Evolutionary conservation across 2,797 vertebrate species (phyloP), one percentile per base, ranked within the genome.

Genomic region (Enteromius treurensis): DNA sequence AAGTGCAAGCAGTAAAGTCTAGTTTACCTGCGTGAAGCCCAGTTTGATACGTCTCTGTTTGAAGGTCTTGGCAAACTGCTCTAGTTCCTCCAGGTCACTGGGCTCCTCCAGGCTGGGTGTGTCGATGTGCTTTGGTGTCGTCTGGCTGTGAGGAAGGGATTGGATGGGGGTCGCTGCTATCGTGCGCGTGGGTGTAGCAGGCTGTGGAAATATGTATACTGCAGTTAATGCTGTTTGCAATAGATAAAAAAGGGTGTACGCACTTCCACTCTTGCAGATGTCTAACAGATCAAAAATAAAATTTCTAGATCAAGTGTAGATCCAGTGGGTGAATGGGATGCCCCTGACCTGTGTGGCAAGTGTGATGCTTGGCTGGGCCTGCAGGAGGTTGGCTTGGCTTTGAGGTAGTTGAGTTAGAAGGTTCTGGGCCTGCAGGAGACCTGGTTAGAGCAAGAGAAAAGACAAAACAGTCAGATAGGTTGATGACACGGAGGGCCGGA

Each of bases 341-440:
- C 11, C 62, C 87, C 95, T 90, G 86, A 99, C 98, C 97, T 99
- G 97, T 92, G 97, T 96, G 91, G 96, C 93, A 92, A 99, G 97
- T 92, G 96, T 96, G 94, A 99, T 97, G 96, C 96, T 98, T 94
- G 96, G 96, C 96, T 98, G 98, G 93, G 96, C 96, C 92, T 97
- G 96, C 93, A 98, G 97, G 96, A 98, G 98, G 97, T 97, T 99
- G 96, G 97, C 96, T 99, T 99, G 98, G 97, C 96, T 99, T 97
- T 97, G 98, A 99, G 98, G 98, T 99, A 99, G 98, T 97, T 98
- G 98, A 91, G 95, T 97, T 96, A 99, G 93, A 95, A 99, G 96
- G 96, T 96, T 97, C 92, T 95, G 97, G 95, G 97, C 95, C 97
- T 98, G 97, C 95, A 98, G 94, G 93, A 99, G 96, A 92, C 96